Evolutionary conservation across 2,888 invertebrate species (phyloP).

Genomic region (Eugnorisma glareosa): DNA sequence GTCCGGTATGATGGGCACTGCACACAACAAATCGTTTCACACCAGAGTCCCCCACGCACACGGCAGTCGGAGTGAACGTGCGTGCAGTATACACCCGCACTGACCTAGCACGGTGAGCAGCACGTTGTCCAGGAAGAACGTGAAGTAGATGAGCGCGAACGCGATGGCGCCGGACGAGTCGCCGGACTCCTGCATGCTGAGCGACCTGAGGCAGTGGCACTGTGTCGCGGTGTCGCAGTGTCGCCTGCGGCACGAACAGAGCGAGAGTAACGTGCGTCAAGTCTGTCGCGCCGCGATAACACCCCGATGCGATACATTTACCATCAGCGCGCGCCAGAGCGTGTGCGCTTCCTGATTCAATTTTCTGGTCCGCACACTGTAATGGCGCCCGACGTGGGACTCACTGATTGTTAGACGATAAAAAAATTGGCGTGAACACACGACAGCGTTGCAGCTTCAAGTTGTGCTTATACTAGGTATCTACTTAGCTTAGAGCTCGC

Average conservation of each 20-base stretch:
- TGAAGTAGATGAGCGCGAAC: slow-evolving; percentile 91
- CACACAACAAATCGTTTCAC: neutral
- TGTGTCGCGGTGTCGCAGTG: neutral
- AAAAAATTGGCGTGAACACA: slow-evolving; percentile 9
- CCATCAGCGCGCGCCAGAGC: slow-evolving; percentile 80
- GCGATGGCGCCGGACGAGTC: slow-evolving; percentile 67
- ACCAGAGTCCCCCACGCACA: neutral
- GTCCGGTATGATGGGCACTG: slow-evolving; percentile 87
- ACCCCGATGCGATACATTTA: slow-evolving; percentile 74
- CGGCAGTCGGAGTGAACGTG: neutral
- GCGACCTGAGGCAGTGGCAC: neutral
- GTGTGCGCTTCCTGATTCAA: slow-evolving; percentile 75
- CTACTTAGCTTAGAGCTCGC: neutral
- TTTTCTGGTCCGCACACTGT: slow-evolving; percentile 73
- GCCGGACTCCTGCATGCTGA: slow-evolving; percentile 59
- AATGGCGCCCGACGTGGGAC: slow-evolving; percentile 58
- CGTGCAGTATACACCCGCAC: neutral
- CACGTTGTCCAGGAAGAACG: slow-evolving; percentile 96
- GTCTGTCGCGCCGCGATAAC: slow-evolving; percentile 66
- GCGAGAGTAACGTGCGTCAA: slow-evolving; percentile 3
- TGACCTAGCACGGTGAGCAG: slow-evolving; percentile 96
- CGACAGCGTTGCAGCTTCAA: neutral
- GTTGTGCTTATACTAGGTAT: neutral
- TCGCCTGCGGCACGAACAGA: neutral
- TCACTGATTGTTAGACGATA: slow-evolving; percentile 35